Conservation (phyloP, 2,888 invertebrate genomes). For the Abscondita cerata region DNA sequence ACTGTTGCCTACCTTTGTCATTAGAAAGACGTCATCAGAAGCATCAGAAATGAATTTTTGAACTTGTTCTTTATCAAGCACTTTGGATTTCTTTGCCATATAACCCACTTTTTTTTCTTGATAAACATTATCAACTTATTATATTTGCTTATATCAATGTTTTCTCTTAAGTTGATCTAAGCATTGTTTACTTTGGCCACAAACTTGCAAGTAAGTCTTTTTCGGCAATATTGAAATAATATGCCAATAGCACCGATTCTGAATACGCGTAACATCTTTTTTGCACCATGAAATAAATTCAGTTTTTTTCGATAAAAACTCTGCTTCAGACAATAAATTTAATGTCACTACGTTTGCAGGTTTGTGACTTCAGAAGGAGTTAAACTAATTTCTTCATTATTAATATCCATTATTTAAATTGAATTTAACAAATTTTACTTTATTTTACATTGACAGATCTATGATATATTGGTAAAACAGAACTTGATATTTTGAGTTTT, state of each 20-base stretch:
- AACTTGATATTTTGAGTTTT: no score
- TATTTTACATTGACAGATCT: no score
- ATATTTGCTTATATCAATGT: constrained; percentile 19
- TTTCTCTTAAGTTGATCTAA: constrained; percentile 8
- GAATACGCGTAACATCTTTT: constrained; percentile 5
- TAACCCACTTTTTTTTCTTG: constrained; percentile 12
- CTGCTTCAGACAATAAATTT: no score
- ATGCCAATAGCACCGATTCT: constrained; percentile 12
- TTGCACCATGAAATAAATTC: constrained; percentile 21
- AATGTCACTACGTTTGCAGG: no score
- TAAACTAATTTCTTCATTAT: no score
- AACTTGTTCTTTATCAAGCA: constrained; percentile 17
- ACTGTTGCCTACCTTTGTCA: constrained; percentile 9
- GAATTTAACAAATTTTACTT: no score
- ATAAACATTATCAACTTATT: constrained; percentile 11
- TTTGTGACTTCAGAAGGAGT: no score
- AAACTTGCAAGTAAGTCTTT: constrained; percentile 11
- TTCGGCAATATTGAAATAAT: constrained; percentile 12
- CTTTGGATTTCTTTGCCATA: constrained; percentile 14
- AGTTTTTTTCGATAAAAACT: no score
- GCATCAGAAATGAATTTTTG: constrained; percentile 17
- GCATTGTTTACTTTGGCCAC: constrained; percentile 16
- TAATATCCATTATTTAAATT: no score
- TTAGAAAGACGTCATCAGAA: constrained; percentile 10
- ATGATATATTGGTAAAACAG: no score